Percentiles rank a stretch among this genome's conserved stretches.
These are phyloP conservation scores for Eumacrocentrus americanus DNA, from an alignment of 2,888 invertebrate species.

Conservation along the genomic window DNA sequence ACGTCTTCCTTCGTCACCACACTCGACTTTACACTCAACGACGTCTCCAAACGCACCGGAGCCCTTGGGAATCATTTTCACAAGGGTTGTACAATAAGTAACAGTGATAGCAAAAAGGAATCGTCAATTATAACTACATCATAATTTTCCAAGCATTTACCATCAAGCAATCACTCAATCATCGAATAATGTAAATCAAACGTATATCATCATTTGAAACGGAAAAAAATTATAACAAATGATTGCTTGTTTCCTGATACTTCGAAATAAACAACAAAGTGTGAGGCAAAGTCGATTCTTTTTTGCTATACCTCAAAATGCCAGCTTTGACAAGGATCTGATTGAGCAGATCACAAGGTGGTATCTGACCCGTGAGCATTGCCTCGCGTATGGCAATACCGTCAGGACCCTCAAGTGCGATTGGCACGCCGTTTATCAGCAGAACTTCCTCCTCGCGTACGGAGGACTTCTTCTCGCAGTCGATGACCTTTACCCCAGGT, in stretches of 20 bases:
- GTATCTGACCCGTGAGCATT: conserved; percentile 72
- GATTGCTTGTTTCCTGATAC: no score
- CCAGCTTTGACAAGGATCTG: conserved; percentile 72
- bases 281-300: conserved; percentile 9
- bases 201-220: no score
- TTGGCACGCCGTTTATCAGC: conserved; percentile 74
- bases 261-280: no score
- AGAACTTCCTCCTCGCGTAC: conserved; percentile 75
- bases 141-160: no score
- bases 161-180: no score
- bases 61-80: conserved; percentile 59
- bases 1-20: conserved; percentile 75
- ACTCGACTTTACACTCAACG: conserved; percentile 73
- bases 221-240: no score
- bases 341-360: conserved; percentile 74
- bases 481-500: conserved; percentile 73
- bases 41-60: conserved; percentile 74
- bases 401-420: conserved; percentile 72
- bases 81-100: neutral
- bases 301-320: conserved; percentile 63
- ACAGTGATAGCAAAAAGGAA: conserved; percentile 15
- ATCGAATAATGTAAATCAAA: no score
- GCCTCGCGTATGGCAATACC: conserved; percentile 73
- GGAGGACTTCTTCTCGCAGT: conserved; percentile 76
- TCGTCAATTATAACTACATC: no score